Evolutionary conservation across 2,888 invertebrate genomes (phyloP).

Genomic region (Proisotoma minuta): DNA sequence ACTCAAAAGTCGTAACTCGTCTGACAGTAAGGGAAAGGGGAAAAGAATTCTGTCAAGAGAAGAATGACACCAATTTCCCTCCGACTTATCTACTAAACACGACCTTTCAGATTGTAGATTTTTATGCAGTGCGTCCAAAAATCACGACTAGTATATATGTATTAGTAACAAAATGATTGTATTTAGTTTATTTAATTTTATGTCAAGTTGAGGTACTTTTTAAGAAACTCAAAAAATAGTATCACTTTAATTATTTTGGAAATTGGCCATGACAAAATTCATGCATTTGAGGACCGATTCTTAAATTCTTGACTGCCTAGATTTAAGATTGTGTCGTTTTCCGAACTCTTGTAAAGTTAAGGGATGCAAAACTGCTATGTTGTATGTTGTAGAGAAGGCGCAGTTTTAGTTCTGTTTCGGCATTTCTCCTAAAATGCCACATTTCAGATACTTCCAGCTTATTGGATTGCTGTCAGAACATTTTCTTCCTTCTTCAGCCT

Average conservation of each 20-base stretch:
- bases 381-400: too few relatives aligned
- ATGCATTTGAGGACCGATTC: too few relatives aligned
- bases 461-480: slow-evolving; percentile 21
- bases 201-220: too few relatives aligned
- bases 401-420: not conserved
- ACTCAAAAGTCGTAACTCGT: not conserved
- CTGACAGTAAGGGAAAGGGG: not conserved
- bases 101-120: slow-evolving; percentile 15
- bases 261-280: too few relatives aligned
- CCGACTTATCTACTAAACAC: slow-evolving; percentile 15
- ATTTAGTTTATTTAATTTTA: too few relatives aligned
- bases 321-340: too few relatives aligned
- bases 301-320: slow-evolving; percentile 6
- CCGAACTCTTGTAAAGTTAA: too few relatives aligned
- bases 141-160: too few relatives aligned
- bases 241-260: too few relatives aligned
- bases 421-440: slow-evolving; percentile 13
- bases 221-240: too few relatives aligned
- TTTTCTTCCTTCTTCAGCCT: slow-evolving; percentile 8
- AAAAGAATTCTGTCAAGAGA: slow-evolving; percentile 11
- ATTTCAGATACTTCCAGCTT: slow-evolving; percentile 17
- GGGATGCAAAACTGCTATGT: too few relatives aligned
- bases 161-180: too few relatives aligned
- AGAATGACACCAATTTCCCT: slow-evolving; percentile 18
- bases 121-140: not conserved